Percentiles rank a stretch among this genome's conserved stretches.
Conservation (phyloP, 1,140 invertebrate species). For the honey bee (Apis mellifera) region DNA sequence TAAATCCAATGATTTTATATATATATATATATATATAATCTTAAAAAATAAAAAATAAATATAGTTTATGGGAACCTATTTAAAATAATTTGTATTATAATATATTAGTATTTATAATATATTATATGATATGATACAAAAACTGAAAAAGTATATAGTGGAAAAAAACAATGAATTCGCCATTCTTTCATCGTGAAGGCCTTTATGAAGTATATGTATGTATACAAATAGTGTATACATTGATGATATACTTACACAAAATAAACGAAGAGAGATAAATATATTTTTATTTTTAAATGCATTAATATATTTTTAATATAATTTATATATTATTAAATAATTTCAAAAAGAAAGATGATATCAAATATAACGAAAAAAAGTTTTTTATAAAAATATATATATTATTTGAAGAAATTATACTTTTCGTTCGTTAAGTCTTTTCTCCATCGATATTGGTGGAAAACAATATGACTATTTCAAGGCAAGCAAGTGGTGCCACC, state of each 20-base stretch:
- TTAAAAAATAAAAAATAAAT: neutral
- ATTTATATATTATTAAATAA: neutral
- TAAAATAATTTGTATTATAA: neutral
- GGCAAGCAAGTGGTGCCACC: slow-evolving; percentile 49
- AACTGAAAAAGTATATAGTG: neutral
- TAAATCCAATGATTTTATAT: neutral
- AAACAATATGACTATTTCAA: slow-evolving; percentile 3
- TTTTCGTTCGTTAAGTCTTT: neutral
- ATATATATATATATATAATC: neutral
- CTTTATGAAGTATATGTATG: slow-evolving; percentile 2
- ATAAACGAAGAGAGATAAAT: neutral
- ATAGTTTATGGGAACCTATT: too few relatives aligned
- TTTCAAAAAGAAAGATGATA: neutral
- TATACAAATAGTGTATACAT: neutral
- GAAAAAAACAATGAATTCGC: neutral
- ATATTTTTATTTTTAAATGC: neutral
- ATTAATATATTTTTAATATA: neutral
- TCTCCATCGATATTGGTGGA: slow-evolving; percentile 22
- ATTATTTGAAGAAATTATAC: too few relatives aligned
- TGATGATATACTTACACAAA: neutral
- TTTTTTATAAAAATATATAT: neutral
- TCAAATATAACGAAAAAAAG: neutral
- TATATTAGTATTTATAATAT: neutral
- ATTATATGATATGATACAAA: neutral
- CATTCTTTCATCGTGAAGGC: neutral